Conservation (phyloP, 2,888 invertebrate genomes). For the Epinotia brunnichana region DNA sequence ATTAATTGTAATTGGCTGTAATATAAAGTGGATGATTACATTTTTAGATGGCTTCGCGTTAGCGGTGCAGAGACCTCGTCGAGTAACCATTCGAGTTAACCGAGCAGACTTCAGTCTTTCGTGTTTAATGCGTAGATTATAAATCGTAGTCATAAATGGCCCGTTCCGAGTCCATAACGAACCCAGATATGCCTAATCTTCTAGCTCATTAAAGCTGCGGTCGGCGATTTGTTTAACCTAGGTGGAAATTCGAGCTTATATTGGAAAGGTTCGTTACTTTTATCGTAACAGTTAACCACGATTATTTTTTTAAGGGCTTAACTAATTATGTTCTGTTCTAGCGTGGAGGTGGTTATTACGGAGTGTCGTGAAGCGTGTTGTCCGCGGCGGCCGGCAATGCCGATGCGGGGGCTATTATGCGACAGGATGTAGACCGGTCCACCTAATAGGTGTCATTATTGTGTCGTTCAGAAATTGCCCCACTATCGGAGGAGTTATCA, state of each 20-base stretch:
- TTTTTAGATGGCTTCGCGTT: conserved; percentile 64
- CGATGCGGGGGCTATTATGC: conserved; percentile 64
- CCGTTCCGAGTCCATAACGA: conserved; percentile 44
- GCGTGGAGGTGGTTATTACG: conserved; percentile 43
- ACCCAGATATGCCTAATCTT: conserved; percentile 39
- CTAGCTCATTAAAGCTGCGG: conserved; percentile 38
- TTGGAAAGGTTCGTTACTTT: conserved; percentile 38
- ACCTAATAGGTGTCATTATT: conserved; percentile 82
- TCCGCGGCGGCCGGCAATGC: conserved; percentile 52
- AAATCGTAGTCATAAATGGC: conserved; percentile 44
- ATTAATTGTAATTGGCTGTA: conserved; percentile 77
- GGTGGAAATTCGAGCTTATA: conserved; percentile 31
- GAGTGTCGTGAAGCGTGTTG: conserved; percentile 69
- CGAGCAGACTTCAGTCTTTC: conserved; percentile 33
- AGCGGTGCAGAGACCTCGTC: conserved; percentile 46
- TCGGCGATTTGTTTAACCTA: conserved; percentile 39
- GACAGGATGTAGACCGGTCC: conserved; percentile 73
- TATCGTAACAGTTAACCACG: conserved; percentile 28
- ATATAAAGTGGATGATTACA: conserved; percentile 71
- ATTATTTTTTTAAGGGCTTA: conserved; percentile 37
- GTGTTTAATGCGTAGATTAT: conserved; percentile 46
- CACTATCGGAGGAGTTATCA: conserved; percentile 81
- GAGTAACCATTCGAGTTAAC: conserved; percentile 40
- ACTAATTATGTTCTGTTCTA: conserved; percentile 43
- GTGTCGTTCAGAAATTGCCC: conserved; percentile 82